These are phyloP conservation scores for Heloderma charlesbogerti DNA, from an alignment of 2,113 vertebrate genomes.

Conservation along the genomic window DNA sequence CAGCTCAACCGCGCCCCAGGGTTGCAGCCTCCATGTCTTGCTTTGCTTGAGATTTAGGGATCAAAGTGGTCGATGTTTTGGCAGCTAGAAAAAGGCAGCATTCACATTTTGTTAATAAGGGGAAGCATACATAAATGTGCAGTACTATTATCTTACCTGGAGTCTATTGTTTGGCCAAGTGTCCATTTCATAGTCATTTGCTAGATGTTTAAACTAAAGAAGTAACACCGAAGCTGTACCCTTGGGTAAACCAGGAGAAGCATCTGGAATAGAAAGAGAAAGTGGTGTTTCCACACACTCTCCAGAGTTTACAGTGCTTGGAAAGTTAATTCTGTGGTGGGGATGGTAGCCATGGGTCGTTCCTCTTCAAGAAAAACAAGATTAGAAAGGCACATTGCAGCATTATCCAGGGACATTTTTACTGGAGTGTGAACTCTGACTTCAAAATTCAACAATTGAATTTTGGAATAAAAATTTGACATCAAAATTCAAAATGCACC, in stretches of 20 bases:
- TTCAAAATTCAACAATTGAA: not conserved
- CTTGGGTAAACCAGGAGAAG: not conserved
- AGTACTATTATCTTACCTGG: not conserved
- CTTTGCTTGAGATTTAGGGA: no score
- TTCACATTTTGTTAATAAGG: no score
- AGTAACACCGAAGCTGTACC: not conserved
- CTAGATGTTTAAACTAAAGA: not conserved
- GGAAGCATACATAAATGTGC: not conserved
- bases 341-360: accelerated
- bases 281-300: no score
- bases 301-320: not conserved
- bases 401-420: not conserved
- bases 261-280: not conserved
- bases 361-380: not conserved
- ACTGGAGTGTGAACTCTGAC: not conserved
- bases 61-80: no score
- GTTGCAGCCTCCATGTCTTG: no score
- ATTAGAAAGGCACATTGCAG: not conserved
- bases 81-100: no score
- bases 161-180: not conserved
- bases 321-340: not conserved
- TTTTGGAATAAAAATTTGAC: not conserved
- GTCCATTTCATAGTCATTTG: not conserved
- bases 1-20: no score
- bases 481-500: not conserved